Base-by-base conservation (phyloP, 2,797 vertebrate species). In the Hippopotamyrus pictus region DNA sequence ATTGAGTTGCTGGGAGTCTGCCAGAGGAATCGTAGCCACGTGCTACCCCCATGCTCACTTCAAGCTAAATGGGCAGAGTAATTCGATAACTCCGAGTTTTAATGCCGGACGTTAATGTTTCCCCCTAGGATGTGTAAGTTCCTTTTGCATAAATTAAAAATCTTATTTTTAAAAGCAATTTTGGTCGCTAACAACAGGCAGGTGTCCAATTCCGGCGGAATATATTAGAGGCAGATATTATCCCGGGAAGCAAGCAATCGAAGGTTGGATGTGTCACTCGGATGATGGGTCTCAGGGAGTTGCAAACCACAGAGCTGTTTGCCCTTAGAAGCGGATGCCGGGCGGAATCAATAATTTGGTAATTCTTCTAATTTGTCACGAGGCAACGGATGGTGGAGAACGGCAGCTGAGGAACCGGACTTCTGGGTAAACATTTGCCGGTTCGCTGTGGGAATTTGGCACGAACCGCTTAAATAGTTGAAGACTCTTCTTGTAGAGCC, bases 1-100 rank as follows among this genome's bases (percentile, higher is more conserved):
- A 91, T 88, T 91, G 87, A 88, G 57, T 50, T 76, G 89, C 22
- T 41, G 88, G 90, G 90, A 90, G 85, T 85, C 92, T 90, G 90
- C 89, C 90, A 54, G 82, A 82, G 46, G 87, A 22, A 82, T 86
- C 51, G 33, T 89, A 90, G 90, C 79, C 79, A 51, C 57, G 53
- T 86, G 92, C 51, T 88, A 87, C 37, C 89, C 84, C 44, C 54
- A 4, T 84, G 88, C 88, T 91, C 33, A 82, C 19, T 90, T 88
- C 91, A 90, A 65, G n/a, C n/a, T 48, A 84, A 48, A 51, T 88
- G 87, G 62, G 88, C 82, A 9, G 89, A 79, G 79, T 88, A 41
- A 88, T 86, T 50, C 88, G 54, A 92, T 88, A 90, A 91, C 48
- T 83, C 69, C 86, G 37, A 90, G 62, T 88, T 89, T 88, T 54